Evolutionary conservation across 2,113 vertebrate species (phyloP).

Genomic region (Cyprinodon variegatus): DNA sequence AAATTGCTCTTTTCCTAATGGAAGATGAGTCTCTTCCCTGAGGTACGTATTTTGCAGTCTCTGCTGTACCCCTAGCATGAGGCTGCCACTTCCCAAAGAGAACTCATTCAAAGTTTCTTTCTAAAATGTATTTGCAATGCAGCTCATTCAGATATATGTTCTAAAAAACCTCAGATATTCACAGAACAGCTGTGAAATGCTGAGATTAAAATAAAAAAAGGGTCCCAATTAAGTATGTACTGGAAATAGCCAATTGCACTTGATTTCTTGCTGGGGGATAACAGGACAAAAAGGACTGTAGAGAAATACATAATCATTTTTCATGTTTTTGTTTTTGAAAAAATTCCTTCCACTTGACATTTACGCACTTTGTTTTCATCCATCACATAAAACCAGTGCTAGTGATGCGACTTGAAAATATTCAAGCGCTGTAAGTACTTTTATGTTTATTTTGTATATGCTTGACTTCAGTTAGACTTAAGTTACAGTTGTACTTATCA

Average conservation of each 20-base stretch:
- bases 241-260: not conserved
- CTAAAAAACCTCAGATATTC: not conserved
- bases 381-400: not conserved
- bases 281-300: not conserved
- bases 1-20: not conserved
- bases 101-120: not conserved
- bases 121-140: not conserved
- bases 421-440: not conserved
- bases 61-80: not conserved
- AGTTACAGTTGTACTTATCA: not conserved
- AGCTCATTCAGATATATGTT: not conserved
- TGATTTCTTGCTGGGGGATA: not conserved
- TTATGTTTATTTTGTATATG: constrained; percentile 33
- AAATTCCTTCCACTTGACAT: too few species aligned
- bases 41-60: not conserved
- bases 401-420: not conserved
- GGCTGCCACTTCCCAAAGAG: not conserved
- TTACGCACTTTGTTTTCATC: too few species aligned
- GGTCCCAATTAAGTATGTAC: not conserved
- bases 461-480: constrained; percentile 14
- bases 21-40: too few species aligned
- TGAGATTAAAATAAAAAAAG: too few species aligned
- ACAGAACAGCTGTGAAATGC: too few species aligned
- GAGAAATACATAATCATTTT: not conserved
- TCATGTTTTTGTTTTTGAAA: not conserved